These are phyloP conservation scores for Lacerta bilineata DNA, from an alignment of 2,797 vertebrate species.

Conservation along the genomic window DNA sequence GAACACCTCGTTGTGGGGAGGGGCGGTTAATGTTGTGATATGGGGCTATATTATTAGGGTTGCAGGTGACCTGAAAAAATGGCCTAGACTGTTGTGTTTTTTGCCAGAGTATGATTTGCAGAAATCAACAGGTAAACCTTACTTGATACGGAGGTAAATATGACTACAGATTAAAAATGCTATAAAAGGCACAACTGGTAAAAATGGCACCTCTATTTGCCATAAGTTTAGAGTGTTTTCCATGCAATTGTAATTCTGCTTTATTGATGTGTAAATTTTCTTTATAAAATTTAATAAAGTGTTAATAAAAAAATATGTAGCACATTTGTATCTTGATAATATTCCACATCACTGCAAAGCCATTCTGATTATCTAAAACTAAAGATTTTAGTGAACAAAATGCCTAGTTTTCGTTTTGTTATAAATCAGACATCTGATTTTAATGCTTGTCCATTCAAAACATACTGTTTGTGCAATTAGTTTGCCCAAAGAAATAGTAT, in stretches of 20 bases:
- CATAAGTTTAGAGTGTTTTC: rapidly evolving
- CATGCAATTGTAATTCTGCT: neutral
- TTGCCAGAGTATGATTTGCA: neutral
- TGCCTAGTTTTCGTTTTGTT: neutral
- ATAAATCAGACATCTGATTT: too few species aligned
- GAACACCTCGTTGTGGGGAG: neutral
- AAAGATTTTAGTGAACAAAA: neutral
- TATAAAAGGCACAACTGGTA: neutral
- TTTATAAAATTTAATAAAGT: slow-evolving; percentile 45
- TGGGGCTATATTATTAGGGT: neutral
- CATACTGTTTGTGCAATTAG: neutral
- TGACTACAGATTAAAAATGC: neutral
- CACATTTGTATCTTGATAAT: neutral
- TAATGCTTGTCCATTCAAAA: neutral
- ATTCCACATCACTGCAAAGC: neutral
- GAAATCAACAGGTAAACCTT: slow-evolving; percentile 8
- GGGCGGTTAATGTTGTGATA: rapidly evolving
- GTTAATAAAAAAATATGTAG: neutral
- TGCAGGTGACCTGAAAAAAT: neutral
- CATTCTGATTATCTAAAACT: neutral
- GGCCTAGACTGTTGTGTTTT: neutral
- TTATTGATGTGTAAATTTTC: neutral
- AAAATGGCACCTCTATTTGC: neutral
- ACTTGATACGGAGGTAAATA: neutral
- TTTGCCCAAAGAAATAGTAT: neutral